These are phyloP conservation scores for Centroberyx gerrardi DNA, from an alignment of 2,797 vertebrate genomes.

Conservation along the genomic window DNA sequence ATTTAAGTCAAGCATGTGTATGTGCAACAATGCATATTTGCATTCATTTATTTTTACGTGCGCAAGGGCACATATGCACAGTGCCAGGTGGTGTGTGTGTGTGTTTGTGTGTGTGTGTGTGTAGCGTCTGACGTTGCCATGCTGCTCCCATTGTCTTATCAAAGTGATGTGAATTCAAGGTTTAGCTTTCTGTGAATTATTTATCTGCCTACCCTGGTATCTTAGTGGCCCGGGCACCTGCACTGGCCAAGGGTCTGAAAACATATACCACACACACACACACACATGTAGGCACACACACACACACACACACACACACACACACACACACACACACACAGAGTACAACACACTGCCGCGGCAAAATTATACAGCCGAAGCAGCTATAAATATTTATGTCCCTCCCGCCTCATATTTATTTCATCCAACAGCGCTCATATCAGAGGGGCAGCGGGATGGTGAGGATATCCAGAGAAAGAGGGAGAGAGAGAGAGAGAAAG, in stretches of 20 bases:
- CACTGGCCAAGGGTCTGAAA: constrained; percentile 59
- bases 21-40: not conserved
- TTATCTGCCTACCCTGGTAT: constrained; percentile 55
- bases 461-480: constrained; percentile 57
- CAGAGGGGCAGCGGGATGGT: constrained; percentile 68
- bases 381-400: constrained; percentile 83
- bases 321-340: constrained; percentile 15
- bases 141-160: constrained; percentile 64
- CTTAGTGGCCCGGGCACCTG: constrained; percentile 58
- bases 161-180: constrained; percentile 73
- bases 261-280: constrained; percentile 31
- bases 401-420: constrained; percentile 82
- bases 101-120: constrained; percentile 20
- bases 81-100: constrained; percentile 26
- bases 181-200: constrained; percentile 79
- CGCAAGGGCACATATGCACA: constrained; percentile 28
- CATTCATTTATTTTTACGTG: constrained; percentile 34
- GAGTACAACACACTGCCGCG: constrained; percentile 34
- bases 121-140: constrained; percentile 13
- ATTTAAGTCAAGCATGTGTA: constrained; percentile 27
- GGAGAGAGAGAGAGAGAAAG: not conserved
- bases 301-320: constrained; percentile 35
- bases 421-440: constrained; percentile 76
- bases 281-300: constrained; percentile 23
- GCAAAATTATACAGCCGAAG: constrained; percentile 72